Percentiles rank a stretch among this genome's conserved stretches.
Conservation (phyloP, 2,888 invertebrate genomes). For the Meiosimyza decipiens region DNA sequence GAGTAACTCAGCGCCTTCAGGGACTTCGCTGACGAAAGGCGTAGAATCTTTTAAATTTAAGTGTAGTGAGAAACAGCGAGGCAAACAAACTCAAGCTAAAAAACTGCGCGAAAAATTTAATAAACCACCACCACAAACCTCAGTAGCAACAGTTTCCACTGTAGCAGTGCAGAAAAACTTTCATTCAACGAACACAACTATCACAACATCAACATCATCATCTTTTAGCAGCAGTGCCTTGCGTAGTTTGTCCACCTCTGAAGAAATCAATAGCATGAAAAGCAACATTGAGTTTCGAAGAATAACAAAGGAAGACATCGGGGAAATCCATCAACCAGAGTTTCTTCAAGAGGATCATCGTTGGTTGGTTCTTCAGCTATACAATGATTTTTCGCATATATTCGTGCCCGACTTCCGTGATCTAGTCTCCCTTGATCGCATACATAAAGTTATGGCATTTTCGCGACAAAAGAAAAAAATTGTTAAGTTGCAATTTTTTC, state of each 20-base stretch:
- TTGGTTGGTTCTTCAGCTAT: slow-evolving; percentile 63
- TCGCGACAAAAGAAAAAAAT: slow-evolving; percentile 55
- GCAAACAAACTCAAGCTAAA: background rate
- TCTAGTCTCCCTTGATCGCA: slow-evolving; percentile 61
- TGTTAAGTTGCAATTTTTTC: slow-evolving; percentile 61
- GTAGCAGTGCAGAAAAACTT: background rate
- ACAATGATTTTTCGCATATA: slow-evolving; percentile 65
- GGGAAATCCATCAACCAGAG: slow-evolving; percentile 58
- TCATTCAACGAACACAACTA: background rate
- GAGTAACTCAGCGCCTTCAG: background rate
- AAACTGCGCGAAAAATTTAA: background rate
- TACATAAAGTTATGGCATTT: slow-evolving; percentile 59
- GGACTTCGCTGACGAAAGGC: background rate
- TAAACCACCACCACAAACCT: background rate
- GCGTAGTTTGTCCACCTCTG: slow-evolving; percentile 41
- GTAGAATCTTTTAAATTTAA: no score
- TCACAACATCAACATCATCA: background rate
- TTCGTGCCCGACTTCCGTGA: slow-evolving; percentile 63
- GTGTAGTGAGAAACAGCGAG: background rate
- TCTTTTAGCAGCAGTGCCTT: slow-evolving; percentile 31
- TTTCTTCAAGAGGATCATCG: slow-evolving; percentile 54
- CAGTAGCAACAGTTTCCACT: background rate
- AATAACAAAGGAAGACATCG: slow-evolving; percentile 52
- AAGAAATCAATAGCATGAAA: slow-evolving; percentile 48
- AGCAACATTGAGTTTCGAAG: slow-evolving; percentile 59